phyloP scores from a whole-genome alignment of 1,140 invertebrate species.

The Cydia strobilella region DNA sequence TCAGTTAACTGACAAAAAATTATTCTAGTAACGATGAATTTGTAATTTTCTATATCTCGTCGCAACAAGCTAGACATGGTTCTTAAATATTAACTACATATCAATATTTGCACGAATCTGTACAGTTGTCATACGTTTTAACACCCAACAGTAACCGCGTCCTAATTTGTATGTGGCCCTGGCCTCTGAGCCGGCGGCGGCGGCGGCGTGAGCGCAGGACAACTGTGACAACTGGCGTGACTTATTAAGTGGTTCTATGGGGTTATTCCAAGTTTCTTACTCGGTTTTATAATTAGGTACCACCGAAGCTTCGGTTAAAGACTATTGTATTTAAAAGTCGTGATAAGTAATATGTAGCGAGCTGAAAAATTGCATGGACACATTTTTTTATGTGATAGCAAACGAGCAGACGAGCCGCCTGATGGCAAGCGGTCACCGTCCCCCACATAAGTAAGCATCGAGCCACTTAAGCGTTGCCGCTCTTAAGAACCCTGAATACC shows the following conservation, averaged over 20 bases:
- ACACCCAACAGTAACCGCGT: constrained; percentile 66
- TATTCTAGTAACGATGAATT: background rate
- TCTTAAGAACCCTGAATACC: no score
- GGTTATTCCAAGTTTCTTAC: background rate
- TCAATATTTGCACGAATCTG: constrained; percentile 70
- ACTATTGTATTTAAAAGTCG: background rate
- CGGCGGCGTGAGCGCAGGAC: constrained; percentile 29
- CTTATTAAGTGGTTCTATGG: background rate
- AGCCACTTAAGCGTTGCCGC: no score
- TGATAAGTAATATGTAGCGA: no score
- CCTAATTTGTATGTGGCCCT: constrained; percentile 60
- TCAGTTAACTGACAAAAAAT: background rate
- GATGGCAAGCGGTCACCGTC: no score
- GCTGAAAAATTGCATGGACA: no score
- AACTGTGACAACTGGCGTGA: background rate
- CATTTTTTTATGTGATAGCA: no score
- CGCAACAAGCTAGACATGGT: constrained; percentile 56
- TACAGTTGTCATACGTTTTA: constrained; percentile 73
- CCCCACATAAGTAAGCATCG: no score
- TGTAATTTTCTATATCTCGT: constrained; percentile 44
- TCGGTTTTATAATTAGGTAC: background rate
- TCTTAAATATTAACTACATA: constrained; percentile 60
- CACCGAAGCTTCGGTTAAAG: background rate
- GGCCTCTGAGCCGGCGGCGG: constrained; percentile 41
- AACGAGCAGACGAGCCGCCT: no score